Evolutionary conservation across 1,140 invertebrate genomes (phyloP).

Genomic region (Drosophila oshimai): DNA sequence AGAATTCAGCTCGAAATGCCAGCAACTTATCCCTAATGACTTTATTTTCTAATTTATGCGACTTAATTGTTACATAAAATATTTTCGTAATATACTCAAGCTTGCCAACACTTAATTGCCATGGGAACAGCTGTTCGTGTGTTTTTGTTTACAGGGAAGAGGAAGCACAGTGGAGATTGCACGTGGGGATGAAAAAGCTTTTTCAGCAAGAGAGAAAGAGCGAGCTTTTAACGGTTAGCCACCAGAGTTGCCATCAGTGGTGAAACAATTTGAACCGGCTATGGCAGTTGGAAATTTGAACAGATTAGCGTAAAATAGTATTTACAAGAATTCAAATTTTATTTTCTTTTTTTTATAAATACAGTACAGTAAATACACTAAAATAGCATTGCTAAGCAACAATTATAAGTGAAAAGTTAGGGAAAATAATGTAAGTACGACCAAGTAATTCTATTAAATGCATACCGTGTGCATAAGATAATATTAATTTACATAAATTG

Average conservation of each 20-base stretch:
- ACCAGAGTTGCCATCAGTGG: not conserved
- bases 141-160: constrained; percentile 53
- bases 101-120: constrained; percentile 12
- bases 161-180: not conserved
- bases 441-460: no score
- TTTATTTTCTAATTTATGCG: constrained; percentile 15
- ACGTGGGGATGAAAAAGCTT: not conserved
- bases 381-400: no score
- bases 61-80: constrained; percentile 17
- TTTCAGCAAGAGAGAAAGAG: not conserved
- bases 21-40: constrained; percentile 12
- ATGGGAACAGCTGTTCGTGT: constrained; percentile 42
- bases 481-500: no score
- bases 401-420: no score
- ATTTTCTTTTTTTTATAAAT: no score
- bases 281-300: not conserved
- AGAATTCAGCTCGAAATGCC: constrained; percentile 21
- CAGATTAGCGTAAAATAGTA: no score
- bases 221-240: not conserved
- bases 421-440: no score
- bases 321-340: no score
- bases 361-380: no score
- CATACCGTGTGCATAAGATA: no score
- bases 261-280: not conserved
- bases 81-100: not conserved